These are phyloP conservation scores for Drosophila falleni DNA, from an alignment of 2,888 invertebrate genomes.

Conservation along the genomic window DNA sequence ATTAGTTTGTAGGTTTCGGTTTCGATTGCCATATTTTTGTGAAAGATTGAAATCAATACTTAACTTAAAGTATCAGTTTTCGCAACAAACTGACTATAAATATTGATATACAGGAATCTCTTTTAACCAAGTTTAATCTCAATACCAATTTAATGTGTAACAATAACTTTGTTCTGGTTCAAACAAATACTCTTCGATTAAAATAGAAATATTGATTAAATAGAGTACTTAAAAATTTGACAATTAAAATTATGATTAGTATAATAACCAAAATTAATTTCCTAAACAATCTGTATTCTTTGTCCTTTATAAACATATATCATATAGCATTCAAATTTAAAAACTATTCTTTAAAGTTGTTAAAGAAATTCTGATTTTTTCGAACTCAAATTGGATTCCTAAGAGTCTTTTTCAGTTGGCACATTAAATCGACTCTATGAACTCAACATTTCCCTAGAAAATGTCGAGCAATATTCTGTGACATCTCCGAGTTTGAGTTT, in stretches of 20 bases:
- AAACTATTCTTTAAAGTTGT: neutral
- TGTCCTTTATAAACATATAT: no score
- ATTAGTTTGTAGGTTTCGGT: neutral
- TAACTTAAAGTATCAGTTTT: no score
- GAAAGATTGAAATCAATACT: neutral
- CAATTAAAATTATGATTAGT: neutral
- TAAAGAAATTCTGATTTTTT: neutral
- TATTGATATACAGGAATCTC: neutral
- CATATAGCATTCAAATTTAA: no score
- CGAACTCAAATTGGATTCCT: neutral
- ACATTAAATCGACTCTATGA: neutral
- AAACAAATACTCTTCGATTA: no score
- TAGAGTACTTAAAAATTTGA: no score
- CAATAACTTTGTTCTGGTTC: no score
- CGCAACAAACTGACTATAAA: neutral
- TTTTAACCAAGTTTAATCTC: neutral
- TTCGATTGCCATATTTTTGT: neutral
- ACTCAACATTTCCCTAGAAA: neutral
- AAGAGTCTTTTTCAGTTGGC: neutral
- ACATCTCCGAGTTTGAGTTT: neutral
- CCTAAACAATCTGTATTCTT: no score
- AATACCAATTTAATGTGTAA: neutral
- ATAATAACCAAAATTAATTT: no score
- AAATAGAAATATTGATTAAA: no score
- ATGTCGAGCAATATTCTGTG: neutral